phyloP scores from a whole-genome alignment of 2,888 invertebrate species.

The Lochmaea crataegi region DNA sequence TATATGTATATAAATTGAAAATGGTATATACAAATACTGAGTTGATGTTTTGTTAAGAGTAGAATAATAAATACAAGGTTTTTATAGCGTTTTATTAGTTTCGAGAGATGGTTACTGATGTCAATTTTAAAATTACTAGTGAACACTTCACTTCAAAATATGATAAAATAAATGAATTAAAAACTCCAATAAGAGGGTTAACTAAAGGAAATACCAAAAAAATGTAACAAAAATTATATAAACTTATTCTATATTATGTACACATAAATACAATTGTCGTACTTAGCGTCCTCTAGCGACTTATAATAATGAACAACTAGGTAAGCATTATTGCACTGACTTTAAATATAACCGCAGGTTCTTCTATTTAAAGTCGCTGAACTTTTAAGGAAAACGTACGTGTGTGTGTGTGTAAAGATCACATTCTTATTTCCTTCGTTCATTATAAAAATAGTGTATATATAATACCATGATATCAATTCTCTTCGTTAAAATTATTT shows the following conservation, averaged over 20 bases:
- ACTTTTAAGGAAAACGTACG: conserved; percentile 45
- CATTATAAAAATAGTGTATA: conserved; percentile 52
- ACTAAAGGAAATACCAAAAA: conserved; percentile 30
- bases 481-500: conserved; percentile 46
- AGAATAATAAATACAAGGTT: background rate
- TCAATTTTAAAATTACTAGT: background rate
- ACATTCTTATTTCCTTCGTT: conserved; percentile 45
- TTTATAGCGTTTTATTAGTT: background rate
- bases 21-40: background rate
- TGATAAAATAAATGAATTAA: conserved; percentile 3
- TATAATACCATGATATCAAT: conserved; percentile 46
- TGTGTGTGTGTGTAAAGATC: conserved; percentile 45
- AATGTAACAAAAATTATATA: conserved; percentile 45
- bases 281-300: conserved; percentile 52
- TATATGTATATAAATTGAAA: too few species aligned
- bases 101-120: background rate
- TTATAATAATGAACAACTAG: conserved; percentile 62
- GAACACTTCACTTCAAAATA: background rate
- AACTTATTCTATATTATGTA: conserved; percentile 50
- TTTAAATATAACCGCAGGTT: conserved; percentile 40
- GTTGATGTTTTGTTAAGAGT: background rate
- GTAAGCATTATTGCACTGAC: conserved; percentile 61
- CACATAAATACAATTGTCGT: conserved; percentile 48
- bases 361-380: conserved; percentile 37
- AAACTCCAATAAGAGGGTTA: background rate